Base-by-base conservation (phyloP, 2,113 vertebrate genomes). In the Morone chrysops region DNA sequence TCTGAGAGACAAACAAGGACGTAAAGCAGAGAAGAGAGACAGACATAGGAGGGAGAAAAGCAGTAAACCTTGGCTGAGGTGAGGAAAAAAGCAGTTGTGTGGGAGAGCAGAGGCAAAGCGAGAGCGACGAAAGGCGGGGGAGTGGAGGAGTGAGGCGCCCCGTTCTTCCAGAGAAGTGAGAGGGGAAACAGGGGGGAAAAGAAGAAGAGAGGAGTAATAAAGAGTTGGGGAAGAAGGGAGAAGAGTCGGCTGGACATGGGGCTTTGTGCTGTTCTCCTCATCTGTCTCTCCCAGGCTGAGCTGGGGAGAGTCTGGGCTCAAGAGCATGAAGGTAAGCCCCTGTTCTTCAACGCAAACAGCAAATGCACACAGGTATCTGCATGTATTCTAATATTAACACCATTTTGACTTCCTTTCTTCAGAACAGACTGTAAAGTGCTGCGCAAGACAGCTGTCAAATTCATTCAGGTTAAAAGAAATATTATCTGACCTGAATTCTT, bases 271-370 rank as follows among this genome's bases (percentile, higher is more conserved):
- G 83, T 96, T 89, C 87, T 96, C 90, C 89, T 96, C 71, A 92
- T 96, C 90, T 95, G 93, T 89, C 94, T 96, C 78, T 95, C 93
- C 85, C 95, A 94, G 93, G 94, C 93, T 81, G 94, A 95, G 90
- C 83, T 96, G 86, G 92, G 90, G 68, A 93, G 90, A 87, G 92
- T 93, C 69, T 95, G 93, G 93, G 92, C 92, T 80, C 91, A 88
- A 20, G 88, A 90, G 73, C 89, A 78, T 45, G 87, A 91, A 95
- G 95, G 95, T 96, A 95, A 94, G 94, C 67, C n/a, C 38, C 13
- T 20, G 6, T 61, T 75, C 1, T 53, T 31, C 7, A 18, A 22
- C 50, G 43, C 40, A 14, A 66, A 36, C 16, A 5, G 50, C 60
- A 56, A 10, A 80, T 10, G 31, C 72, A 74, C 40, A 31, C 82